Evolutionary conservation across 2,797 vertebrate genomes (phyloP), one percentile per base, ranked within the genome.

Genomic region (Perodicticus potto): DNA sequence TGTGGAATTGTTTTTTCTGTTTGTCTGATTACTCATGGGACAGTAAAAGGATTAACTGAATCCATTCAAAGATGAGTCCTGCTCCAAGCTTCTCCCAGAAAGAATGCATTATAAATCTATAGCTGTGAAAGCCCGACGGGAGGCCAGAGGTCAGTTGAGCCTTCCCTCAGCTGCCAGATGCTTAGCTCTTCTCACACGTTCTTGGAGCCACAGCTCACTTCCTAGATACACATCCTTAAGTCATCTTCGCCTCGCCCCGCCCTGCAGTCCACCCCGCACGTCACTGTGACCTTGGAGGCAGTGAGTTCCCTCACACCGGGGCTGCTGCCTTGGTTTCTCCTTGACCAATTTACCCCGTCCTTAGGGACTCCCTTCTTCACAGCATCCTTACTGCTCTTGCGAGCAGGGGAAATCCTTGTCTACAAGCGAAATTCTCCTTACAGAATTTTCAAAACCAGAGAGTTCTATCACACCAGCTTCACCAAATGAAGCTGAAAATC

Each of bases 91-190:
- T 95, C 93, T 94, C 86, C 74, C 59, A 34, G 86, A 65, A 92
- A 95, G 94, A 96, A 19, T 53, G 76, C n/a, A 43, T 96, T 91
- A 77, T 93, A 94, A 92, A 93, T 93, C 96, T 55, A 89, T 29
- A 86, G 81, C 67, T 78, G 40, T 93, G 77, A 91, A 92, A 55
- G 45, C 40, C 74, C 32, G 65, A 91, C 77, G n/a, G 40, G 87
- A 96, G 94, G 93, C 77, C 83, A 94, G 89, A 89, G 96, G 84
- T 86, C 83, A 65, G 78, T 67, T 4, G 86, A 43, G 55, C 57
- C 72, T 16, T 74, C 74, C 17, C 70, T 7, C 37, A 45, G 85
- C 40, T 70, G 95, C 69, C 84, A 92, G 92, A 72, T 37, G 72
- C 61, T 11, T 45, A 22, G 61, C 43, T 87, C 67, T 91, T 93